A percentile compares a stretch with the other conserved stretches of the same genome.
phyloP scores from a whole-genome alignment of 2,797 vertebrate species.

The Acanthornis magna region DNA sequence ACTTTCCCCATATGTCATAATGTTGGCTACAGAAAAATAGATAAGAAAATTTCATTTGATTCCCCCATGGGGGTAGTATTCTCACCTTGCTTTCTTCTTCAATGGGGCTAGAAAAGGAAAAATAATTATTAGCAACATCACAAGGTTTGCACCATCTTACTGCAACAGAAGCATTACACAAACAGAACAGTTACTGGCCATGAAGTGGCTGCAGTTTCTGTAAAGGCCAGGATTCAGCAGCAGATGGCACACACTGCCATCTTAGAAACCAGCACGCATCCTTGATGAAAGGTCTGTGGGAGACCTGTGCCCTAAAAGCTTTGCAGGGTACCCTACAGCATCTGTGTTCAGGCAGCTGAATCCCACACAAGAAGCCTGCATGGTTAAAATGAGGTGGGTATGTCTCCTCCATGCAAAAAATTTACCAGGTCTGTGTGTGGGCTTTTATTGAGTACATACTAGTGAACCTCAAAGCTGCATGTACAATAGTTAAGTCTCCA shows the following conservation, averaged over 20 bases:
- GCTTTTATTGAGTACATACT: background rate
- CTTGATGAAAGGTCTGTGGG: background rate
- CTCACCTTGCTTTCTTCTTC: slow-evolving; percentile 57
- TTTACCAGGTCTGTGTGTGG: background rate
- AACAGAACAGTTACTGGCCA: background rate
- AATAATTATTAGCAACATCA: slow-evolving; percentile 26
- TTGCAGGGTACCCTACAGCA: background rate
- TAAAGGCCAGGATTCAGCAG: background rate
- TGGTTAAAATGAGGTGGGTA: background rate
- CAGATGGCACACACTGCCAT: background rate
- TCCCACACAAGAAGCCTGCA: background rate
- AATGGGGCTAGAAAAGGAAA: slow-evolving; percentile 31
- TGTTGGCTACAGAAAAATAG: background rate
- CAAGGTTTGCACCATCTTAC: background rate
- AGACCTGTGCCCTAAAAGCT: background rate
- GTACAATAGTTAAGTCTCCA: background rate
- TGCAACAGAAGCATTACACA: background rate
- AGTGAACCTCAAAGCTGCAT: background rate
- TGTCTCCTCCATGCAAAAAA: background rate
- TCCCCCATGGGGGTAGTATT: background rate
- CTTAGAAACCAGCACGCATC: background rate
- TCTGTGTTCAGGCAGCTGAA: background rate
- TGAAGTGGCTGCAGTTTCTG: background rate
- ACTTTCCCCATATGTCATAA: background rate
- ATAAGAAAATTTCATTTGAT: background rate